Evolutionary conservation across 2,797 vertebrate species (phyloP), one percentile per base, ranked within the genome.

Genomic region (Tympanoctomys barrerae): DNA sequence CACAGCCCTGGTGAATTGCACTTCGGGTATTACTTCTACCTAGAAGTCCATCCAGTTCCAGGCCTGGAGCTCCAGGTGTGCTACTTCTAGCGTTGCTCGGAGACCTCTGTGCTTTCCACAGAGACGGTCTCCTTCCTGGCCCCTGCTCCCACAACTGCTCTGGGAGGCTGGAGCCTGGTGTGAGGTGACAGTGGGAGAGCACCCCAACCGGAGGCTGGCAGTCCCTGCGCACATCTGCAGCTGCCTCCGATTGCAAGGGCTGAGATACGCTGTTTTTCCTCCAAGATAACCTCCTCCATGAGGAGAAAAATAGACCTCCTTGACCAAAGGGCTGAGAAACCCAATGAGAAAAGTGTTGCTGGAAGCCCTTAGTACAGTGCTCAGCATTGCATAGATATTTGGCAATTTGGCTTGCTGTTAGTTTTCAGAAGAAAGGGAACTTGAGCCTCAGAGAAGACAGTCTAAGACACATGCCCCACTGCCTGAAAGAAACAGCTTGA

Each of bases 391-490:
- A 46, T n/a, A 33, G 16, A 62, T 57, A 92, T 36, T 92, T 92
- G 8, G 36, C 66, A 86, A n/a, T 77, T 80, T 59, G 87, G n/a
- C 54, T 62, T 42, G n/a, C 57, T 39, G 90, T 90, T 70, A 77
- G 52, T 91, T 96, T 71, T 81, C 79, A 86, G 46, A 64, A 88
- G 61, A 57, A 91, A 85, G 5, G 79, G 18, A 95, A 39, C 9
- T 49, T 75, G 36, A 91, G 24, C 75, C 39, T 91, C 88, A 80
- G 62, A 92, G 42, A 93, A 59, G 64, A 64, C 19, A 13, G 6
- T 78, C 22, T 64, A 84, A 87, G 73, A 75, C 66, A 22, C 21
- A 26, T n/a, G 46, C 64, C 70, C 80, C 78, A 66, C 24, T 19
- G 22, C 21, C 83, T 71, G 12, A 75, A 94, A 91, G 54, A 90